These are phyloP conservation scores for Chloroceryle inda DNA, from an alignment of 2,797 vertebrate species.

Conservation along the genomic window DNA sequence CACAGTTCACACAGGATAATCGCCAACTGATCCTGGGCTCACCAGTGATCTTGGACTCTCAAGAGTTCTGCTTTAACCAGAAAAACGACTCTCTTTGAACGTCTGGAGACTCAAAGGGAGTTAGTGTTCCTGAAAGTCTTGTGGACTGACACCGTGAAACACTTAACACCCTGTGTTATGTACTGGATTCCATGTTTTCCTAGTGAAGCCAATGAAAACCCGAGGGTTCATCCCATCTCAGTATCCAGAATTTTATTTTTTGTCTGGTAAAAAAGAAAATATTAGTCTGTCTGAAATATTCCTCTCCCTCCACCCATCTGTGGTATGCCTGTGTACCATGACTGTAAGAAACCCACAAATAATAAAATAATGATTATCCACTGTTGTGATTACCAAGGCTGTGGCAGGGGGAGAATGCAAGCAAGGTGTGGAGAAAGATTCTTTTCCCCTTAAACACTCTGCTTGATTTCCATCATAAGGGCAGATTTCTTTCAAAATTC, in stretches of 20 bases:
- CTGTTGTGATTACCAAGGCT: background rate
- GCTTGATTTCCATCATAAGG: background rate
- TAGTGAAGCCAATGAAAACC: background rate
- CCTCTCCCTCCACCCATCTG: background rate
- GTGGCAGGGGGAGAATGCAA: background rate
- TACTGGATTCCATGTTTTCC: background rate
- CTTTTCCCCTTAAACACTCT: conserved; percentile 5
- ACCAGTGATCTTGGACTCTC: background rate
- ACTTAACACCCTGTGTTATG: background rate
- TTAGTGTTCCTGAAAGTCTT: background rate
- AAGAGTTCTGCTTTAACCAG: background rate
- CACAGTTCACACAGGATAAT: background rate
- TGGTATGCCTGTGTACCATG: background rate
- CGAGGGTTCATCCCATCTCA: background rate
- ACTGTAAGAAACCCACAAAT: background rate
- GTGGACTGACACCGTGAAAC: background rate
- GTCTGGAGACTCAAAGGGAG: background rate
- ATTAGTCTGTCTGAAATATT: background rate
- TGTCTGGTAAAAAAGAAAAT: background rate
- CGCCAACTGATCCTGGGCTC: background rate
- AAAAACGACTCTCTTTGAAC: background rate
- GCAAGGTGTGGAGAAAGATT: background rate
- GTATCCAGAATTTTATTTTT: background rate
- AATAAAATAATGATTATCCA: background rate
- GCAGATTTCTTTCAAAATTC: conserved; percentile 39